These are phyloP conservation scores for Siniperca obscura DNA, from an alignment of 2,797 vertebrate genomes.

Conservation along the genomic window DNA sequence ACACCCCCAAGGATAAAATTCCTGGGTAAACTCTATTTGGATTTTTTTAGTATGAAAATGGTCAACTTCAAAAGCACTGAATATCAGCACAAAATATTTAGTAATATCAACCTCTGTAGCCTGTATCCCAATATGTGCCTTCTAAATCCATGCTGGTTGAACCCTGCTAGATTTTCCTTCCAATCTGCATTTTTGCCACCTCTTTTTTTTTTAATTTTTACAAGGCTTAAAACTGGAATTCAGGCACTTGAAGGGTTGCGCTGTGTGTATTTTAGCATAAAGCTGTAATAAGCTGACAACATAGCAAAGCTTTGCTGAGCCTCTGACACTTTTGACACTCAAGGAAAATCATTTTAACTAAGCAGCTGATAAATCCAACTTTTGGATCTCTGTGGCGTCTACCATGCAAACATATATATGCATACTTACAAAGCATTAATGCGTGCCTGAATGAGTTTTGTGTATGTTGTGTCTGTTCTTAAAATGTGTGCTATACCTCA, in stretches of 20 bases:
- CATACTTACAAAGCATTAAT: not conserved
- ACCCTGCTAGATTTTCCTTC: not conserved
- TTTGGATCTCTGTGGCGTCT: conserved; percentile 23
- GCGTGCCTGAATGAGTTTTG: not conserved
- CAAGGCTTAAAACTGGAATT: conserved; percentile 50
- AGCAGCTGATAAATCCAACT: conserved; percentile 55
- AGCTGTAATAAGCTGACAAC: conserved; percentile 59
- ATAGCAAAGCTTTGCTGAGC: conserved; percentile 59
- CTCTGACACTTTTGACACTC: conserved; percentile 60
- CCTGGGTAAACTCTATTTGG: not conserved
- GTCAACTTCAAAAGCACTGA: not conserved
- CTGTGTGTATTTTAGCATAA: conserved; percentile 60
- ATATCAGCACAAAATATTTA: conserved; percentile 4
- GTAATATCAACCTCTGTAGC: not conserved
- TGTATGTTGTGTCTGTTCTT: not conserved
- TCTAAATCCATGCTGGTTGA: conserved; percentile 14
- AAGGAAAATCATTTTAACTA: conserved; percentile 53
- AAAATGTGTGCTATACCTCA: not conserved
- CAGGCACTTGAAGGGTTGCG: conserved; percentile 43
- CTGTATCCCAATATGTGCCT: not conserved
- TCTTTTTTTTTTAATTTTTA: conserved; percentile 1
- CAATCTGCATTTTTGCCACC: not conserved
- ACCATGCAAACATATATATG: not conserved
- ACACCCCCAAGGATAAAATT: not conserved
- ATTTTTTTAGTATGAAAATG: not conserved